Evolutionary conservation across 2,888 invertebrate species (phyloP).

Genomic region (Dryomyza anilis): DNA sequence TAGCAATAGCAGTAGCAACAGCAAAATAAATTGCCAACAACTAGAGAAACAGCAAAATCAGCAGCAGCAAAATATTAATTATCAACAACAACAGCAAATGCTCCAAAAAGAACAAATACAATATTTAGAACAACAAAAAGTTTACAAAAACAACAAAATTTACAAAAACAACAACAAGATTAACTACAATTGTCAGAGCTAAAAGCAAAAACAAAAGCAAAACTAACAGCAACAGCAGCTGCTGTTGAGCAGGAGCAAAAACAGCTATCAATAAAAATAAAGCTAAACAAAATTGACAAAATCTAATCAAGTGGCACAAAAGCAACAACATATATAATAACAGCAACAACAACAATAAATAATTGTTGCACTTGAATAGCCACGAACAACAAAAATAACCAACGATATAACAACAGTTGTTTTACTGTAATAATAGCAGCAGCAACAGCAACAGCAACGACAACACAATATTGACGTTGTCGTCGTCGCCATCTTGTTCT

Average conservation of each 20-base stretch:
- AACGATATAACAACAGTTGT: neutral
- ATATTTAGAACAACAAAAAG: neutral
- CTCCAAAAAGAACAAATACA: neutral
- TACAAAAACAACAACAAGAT: neutral
- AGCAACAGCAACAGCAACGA: neutral
- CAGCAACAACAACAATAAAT: neutral
- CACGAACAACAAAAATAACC: too few relatives aligned
- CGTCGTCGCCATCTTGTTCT: neutral
- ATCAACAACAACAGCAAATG: neutral
- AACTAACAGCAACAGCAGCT: neutral
- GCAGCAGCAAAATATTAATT: conserved; percentile 1
- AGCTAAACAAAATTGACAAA: conserved; percentile 11
- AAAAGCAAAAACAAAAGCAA: neutral
- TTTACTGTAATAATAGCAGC: neutral
- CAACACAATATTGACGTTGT: neutral
- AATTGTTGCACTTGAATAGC: too few relatives aligned
- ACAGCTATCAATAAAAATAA: conserved; percentile 11
- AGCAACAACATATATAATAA: too few relatives aligned
- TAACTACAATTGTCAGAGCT: conserved; percentile 5
- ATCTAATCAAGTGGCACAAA: conserved; percentile 5
- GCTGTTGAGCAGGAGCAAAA: conserved; percentile 3
- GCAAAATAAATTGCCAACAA: conserved; percentile 25
- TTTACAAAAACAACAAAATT: neutral
- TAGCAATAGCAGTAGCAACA: conserved; percentile 9
- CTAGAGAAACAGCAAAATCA: neutral